phyloP scores from a whole-genome alignment of 2,797 vertebrate species.

The Phoebastria nigripes region DNA sequence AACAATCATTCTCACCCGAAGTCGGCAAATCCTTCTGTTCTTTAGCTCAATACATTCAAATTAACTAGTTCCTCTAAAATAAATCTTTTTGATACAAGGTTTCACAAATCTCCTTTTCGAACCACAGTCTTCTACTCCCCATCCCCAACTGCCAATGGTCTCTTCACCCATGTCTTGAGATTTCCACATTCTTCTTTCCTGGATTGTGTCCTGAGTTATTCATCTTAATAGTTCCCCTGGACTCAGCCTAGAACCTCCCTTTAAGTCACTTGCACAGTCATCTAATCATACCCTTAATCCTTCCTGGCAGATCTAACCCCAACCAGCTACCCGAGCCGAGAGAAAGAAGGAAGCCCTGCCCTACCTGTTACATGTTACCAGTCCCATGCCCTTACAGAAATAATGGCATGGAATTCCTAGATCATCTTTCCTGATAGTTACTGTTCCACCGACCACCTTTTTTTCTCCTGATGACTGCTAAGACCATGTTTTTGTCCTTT shows the following conservation, averaged over 20 bases:
- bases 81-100: neutral
- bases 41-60: neutral
- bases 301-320: constrained; percentile 16
- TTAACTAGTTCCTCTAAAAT: neutral
- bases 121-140: neutral
- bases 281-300: constrained; percentile 60
- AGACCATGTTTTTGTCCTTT: neutral
- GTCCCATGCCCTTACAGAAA: neutral
- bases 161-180: neutral
- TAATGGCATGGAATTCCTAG: neutral
- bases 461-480: neutral
- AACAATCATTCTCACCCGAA: neutral
- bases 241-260: constrained; percentile 54
- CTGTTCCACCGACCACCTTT: neutral
- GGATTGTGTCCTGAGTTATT: neutral
- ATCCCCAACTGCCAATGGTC: neutral
- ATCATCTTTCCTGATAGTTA: neutral
- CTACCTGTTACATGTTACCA: neutral
- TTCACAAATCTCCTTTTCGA: neutral
- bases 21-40: neutral
- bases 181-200: constrained; percentile 5
- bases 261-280: constrained; percentile 57
- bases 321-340: neutral
- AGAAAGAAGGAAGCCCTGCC: constrained; percentile 21
- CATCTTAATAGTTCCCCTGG: neutral